A percentile compares a stretch with the other conserved stretches of the same genome.
phyloP scores from a whole-genome alignment of 2,888 invertebrate genomes.

The Saturnia japonica region DNA sequence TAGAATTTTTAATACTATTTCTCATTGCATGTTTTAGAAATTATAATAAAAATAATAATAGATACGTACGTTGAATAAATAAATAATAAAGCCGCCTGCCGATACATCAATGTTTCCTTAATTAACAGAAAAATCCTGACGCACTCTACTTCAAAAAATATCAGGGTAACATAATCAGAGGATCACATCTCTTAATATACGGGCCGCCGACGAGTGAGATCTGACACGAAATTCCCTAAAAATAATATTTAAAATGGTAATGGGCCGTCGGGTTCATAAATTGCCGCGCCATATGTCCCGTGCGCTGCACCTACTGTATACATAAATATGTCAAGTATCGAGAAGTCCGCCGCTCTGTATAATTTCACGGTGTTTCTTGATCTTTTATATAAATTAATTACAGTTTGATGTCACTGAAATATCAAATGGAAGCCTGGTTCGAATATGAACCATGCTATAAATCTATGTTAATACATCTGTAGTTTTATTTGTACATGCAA shows the following conservation, averaged over 20 bases:
- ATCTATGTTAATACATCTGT: too few species aligned
- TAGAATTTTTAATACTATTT: not conserved
- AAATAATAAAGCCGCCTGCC: slow-evolving; percentile 1
- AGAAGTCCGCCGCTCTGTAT: slow-evolving; percentile 66
- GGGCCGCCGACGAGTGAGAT: slow-evolving; percentile 78
- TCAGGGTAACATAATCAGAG: slow-evolving; percentile 76
- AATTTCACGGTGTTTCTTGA: slow-evolving; percentile 57
- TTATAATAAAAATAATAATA: slow-evolving; percentile 2
- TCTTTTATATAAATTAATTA: slow-evolving; percentile 39
- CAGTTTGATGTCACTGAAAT: slow-evolving; percentile 24
- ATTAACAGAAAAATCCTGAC: slow-evolving; percentile 72
- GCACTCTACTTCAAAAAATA: slow-evolving; percentile 61
- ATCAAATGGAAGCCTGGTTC: not conserved
- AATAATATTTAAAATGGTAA: slow-evolving; percentile 83
- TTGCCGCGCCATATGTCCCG: slow-evolving; percentile 80
- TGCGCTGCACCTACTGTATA: slow-evolving; percentile 78
- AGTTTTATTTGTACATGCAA: too few species aligned
- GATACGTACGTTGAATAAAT: slow-evolving; percentile 3
- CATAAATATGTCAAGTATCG: slow-evolving; percentile 81
- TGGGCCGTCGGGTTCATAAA: slow-evolving; percentile 79
- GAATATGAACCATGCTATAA: not conserved
- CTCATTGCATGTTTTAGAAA: not conserved
- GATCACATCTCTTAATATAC: slow-evolving; percentile 80
- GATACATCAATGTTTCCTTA: slow-evolving; percentile 52
- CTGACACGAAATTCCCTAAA: slow-evolving; percentile 82